Evolutionary conservation across 2,888 invertebrate genomes (phyloP).

Genomic region (Eupithecia exiguata): DNA sequence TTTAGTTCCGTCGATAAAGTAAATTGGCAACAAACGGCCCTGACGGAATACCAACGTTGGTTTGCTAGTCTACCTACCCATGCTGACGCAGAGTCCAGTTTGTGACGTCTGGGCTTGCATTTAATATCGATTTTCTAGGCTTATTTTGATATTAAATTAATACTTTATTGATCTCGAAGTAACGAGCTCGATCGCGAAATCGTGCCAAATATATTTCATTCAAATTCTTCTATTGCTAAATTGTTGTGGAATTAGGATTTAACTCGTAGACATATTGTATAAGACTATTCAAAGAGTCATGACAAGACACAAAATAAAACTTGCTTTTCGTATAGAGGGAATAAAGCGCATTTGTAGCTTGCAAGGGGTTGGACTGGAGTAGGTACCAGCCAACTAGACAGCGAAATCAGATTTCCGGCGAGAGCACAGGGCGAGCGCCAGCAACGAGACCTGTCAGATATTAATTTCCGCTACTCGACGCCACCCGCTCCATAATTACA

Average conservation of each 20-base stretch:
- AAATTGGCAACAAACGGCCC: constrained; percentile 44
- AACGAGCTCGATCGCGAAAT: not conserved
- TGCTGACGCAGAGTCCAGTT: not conserved
- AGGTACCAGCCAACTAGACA: constrained; percentile 14
- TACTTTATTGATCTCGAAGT: not conserved
- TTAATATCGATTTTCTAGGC: not conserved
- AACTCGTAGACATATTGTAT: not conserved
- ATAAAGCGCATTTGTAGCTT: not conserved
- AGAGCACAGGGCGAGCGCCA: constrained; percentile 38
- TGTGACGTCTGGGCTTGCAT: not conserved
- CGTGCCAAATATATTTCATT: not conserved
- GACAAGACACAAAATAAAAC: not conserved
- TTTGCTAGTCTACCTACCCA: not conserved
- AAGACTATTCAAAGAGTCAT: not conserved
- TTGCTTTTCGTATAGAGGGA: not conserved
- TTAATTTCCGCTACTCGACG: constrained; percentile 76
- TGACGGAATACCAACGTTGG: not conserved
- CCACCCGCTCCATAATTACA: constrained; percentile 61
- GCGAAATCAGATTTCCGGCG: constrained; percentile 50
- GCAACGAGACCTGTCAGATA: constrained; percentile 67
- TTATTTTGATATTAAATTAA: not conserved
- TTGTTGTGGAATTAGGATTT: not conserved
- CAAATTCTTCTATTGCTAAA: not conserved
- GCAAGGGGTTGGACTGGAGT: not conserved
- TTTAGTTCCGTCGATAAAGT: constrained; percentile 59